Evolutionary conservation across 2,888 invertebrate species (phyloP), one percentile per base, ranked within the genome.

Genomic region (Empis livida): DNA sequence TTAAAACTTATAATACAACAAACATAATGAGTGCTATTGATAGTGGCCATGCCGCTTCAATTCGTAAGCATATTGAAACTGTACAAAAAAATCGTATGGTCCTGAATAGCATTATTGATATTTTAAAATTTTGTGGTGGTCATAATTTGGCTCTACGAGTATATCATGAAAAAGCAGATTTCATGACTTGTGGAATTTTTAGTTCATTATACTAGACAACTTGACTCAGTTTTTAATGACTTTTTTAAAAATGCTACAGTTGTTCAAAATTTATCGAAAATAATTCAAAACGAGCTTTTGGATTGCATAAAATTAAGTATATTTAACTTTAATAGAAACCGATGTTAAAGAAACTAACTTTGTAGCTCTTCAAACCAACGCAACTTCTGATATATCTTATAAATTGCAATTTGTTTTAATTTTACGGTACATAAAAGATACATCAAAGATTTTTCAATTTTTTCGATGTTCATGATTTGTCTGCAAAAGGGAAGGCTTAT

Each of bases 51-150:
- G 23, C 9, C 5, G 23, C 23, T 8, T 27, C 23, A 27, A 27
- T 27, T 27, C 23, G 23, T 27, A 27, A 8, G 8, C 23, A 27
- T 9, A 27, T 8, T 8, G 23, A 27, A 27, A 27, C 10, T 2
- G 11, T 37, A 9, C 5, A 14, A 15, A 46, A 42, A 42, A 46
- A 42, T 30, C 17, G 46, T 6, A 35, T 38, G 11, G 17, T 42
- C 16, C 27, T 46, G 27, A 42, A 35, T 23, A 41, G 42, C 37
- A 14, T 46, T 13, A n/a, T 37, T 35, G 27, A 42, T 42, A 42
- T 37, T 42, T 37, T 46, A 13, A 42, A 46, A 30, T 42, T 46
- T 42, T 46, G 42, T 42, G 46, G 42, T 20, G 23, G 16, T 27
- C 37, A 42, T 23, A 42, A 46, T 10, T 38, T 46, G 8, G n/a